phyloP scores from a whole-genome alignment of 1,140 invertebrate species.

The Drosophila rhopaloa region DNA sequence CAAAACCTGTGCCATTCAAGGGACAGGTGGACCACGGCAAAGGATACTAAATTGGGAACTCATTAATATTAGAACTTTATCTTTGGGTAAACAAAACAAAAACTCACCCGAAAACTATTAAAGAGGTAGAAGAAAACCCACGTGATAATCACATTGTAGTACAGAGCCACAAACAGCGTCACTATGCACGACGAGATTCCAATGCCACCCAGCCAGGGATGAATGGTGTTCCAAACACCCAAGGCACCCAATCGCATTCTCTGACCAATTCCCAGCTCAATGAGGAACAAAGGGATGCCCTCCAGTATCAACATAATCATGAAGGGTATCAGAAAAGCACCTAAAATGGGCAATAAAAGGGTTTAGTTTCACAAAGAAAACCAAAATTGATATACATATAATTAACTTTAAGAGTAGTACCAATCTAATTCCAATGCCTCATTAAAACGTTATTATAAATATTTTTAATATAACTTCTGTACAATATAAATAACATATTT shows the following conservation, averaged over 20 bases:
- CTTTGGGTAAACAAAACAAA: rapidly evolving
- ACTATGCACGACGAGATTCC: conserved; percentile 96
- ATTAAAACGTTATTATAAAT: too few relatives aligned
- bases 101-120: conserved; percentile 93
- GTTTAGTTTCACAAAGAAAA: neutral
- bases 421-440: too few relatives aligned
- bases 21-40: conserved; percentile 95
- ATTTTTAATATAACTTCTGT: too few relatives aligned
- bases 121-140: conserved; percentile 99
- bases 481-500: too few relatives aligned
- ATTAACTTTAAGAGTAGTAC: too few relatives aligned
- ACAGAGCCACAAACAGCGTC: conserved; percentile 95
- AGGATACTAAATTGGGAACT: conserved; percentile 85
- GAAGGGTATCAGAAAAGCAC: conserved; percentile 98
- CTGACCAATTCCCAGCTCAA: conserved; percentile 97
- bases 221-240: conserved; percentile 97
- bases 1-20: conserved; percentile 88
- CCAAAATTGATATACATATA: too few relatives aligned
- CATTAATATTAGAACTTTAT: neutral
- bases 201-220: conserved; percentile 95
- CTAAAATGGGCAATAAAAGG: conserved; percentile 86
- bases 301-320: conserved; percentile 96
- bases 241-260: conserved; percentile 94
- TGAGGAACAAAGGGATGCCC: conserved; percentile 96
- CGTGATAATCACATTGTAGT: conserved; percentile 99